Evolutionary conservation across 2,888 invertebrate species (phyloP), one percentile per base, ranked within the genome.

Genomic region (Euplexia lucipara): DNA sequence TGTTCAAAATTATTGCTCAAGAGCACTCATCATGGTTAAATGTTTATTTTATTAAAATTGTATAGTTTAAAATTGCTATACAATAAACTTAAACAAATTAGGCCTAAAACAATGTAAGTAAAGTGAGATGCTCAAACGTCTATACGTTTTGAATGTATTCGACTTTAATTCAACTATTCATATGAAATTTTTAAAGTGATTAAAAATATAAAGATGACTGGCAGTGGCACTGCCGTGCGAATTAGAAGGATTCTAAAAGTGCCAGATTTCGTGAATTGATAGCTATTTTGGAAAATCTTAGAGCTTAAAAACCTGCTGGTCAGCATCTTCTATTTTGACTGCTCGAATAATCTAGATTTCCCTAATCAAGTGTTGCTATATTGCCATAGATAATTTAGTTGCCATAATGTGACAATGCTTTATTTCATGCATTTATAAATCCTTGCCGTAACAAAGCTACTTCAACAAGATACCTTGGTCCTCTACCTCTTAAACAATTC

Each of bases 401-500:
- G 83, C 83, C 85, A 83, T n/a, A n/a, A n/a, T 83, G 76, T 69
- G 32, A 67, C 45, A 73, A 62, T 58, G 48, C 48, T 73, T 45
- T 54, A 58, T n/a, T 64, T 39, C n/a, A 54, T 69, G 60, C 64
- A 75, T 72, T 75, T 72, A 75, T 54, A 59, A 52, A 68, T 61
- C 66, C 72, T 84, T 83, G 85, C 82, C 82, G 81, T 85, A 70
- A 63, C 16, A 61, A 62, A 37, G 66, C 74, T 83, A 78, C 75
- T 79, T 77, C 71, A 52, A 66, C 56, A 78, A 70, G 56, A 75
- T 82, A 74, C 81, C 81, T 83, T 78, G 84, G 82, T 85, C 82
- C 83, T 83, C 86, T 88, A 84, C 82, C 82, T 84, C 82, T 75
- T 69, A 76, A 74, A 62, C 37, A 69, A 82, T 79, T 69, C 68